These are phyloP conservation scores for Corythornis leucogaster DNA, from an alignment of 2,797 vertebrate species.

Conservation along the genomic window DNA sequence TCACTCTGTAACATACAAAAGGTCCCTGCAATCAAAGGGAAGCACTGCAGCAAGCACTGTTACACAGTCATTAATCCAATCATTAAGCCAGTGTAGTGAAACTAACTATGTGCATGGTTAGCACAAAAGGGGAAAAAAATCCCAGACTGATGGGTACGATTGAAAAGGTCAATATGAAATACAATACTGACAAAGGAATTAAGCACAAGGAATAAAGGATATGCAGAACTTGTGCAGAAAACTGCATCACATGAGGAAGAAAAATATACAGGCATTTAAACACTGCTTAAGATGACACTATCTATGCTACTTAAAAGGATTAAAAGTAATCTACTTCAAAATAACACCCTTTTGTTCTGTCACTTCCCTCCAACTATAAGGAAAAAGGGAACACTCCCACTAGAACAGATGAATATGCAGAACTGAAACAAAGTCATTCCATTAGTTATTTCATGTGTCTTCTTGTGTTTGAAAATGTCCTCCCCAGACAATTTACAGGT, in stretches of 20 bases:
- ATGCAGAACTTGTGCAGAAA: background rate
- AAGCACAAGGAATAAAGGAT: background rate
- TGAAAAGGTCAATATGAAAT: slow-evolving; percentile 65
- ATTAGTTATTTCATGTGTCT: background rate
- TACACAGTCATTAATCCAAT: slow-evolving; percentile 76
- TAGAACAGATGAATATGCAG: background rate
- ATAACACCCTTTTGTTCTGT: background rate
- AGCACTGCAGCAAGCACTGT: slow-evolving; percentile 64
- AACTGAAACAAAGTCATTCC: background rate
- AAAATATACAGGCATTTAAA: background rate
- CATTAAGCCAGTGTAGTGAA: slow-evolving; percentile 78
- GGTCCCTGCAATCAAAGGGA: slow-evolving; percentile 72
- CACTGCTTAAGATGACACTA: background rate
- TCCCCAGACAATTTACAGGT: background rate
- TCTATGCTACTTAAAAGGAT: background rate
- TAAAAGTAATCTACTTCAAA: background rate
- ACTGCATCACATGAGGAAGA: background rate
- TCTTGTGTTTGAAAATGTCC: background rate
- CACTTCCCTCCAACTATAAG: background rate
- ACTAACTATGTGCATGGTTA: slow-evolving; percentile 47
- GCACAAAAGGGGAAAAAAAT: background rate
- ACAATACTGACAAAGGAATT: slow-evolving; percentile 20
- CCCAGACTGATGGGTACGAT: background rate
- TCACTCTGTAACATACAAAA: slow-evolving; percentile 66
- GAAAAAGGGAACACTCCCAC: background rate